Evolutionary conservation across 2,888 invertebrate genomes (phyloP).

Genomic region (Himalopsyche anomala): DNA sequence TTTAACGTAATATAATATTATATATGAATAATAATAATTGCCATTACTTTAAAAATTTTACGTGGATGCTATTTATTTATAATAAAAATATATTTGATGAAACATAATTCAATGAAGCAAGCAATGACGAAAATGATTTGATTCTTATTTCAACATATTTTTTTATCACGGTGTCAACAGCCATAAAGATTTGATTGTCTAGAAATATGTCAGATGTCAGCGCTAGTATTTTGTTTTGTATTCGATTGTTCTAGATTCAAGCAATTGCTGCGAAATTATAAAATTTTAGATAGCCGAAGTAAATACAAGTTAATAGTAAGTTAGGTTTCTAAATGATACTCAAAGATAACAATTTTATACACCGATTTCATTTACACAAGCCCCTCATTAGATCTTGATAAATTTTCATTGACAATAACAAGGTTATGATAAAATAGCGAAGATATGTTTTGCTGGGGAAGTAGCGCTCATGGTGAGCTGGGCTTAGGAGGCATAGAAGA

Average conservation of each 20-base stretch:
- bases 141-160: too few relatives aligned
- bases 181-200: not conserved
- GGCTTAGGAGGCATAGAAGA: constrained; percentile 88
- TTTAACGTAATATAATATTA: too few relatives aligned
- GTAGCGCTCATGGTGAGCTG: constrained; percentile 85
- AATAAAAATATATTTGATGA: too few relatives aligned
- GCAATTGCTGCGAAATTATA: not conserved
- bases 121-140: too few relatives aligned
- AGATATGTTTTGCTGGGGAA: constrained; percentile 80
- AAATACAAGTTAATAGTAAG: not conserved
- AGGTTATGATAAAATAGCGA: constrained; percentile 54
- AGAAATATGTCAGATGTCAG: constrained; percentile 23
- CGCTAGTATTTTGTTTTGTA: constrained; percentile 8
- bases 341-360: not conserved
- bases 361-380: not conserved
- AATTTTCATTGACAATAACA: constrained; percentile 27
- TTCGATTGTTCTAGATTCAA: constrained; percentile 26
- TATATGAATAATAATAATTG: too few relatives aligned
- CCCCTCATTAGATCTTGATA: not conserved
- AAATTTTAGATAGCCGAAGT: not conserved
- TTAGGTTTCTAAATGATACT: not conserved
- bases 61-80: too few relatives aligned
- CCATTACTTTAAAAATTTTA: too few relatives aligned
- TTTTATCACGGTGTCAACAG: not conserved
- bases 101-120: too few relatives aligned